phyloP scores from a whole-genome alignment of 2,888 invertebrate genomes.

The Brachyopa scutellaris region DNA sequence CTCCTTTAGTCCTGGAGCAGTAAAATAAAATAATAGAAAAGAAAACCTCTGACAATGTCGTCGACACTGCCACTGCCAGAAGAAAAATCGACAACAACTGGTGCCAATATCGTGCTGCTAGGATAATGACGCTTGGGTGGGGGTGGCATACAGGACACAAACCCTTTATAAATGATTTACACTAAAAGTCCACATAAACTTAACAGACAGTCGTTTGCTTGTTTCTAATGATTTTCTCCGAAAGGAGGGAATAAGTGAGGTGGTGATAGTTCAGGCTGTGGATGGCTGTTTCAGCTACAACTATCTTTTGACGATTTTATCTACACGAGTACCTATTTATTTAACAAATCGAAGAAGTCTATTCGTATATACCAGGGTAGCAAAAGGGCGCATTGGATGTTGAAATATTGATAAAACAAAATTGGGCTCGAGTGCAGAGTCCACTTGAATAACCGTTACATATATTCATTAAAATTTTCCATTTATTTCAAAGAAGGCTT shows the following conservation, averaged over 20 bases:
- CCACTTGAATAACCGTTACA: too few species aligned
- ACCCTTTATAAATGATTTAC: conserved; percentile 67
- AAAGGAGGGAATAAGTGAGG: neutral
- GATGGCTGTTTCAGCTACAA: too few species aligned
- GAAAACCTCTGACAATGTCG: conserved; percentile 61
- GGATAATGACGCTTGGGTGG: conserved; percentile 53
- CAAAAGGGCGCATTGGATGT: too few species aligned
- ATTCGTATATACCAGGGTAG: too few species aligned
- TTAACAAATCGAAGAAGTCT: too few species aligned
- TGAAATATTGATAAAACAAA: too few species aligned
- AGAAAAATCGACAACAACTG: conserved; percentile 71
- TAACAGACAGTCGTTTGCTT: conserved; percentile 50
- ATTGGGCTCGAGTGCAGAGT: too few species aligned
- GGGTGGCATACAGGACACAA: conserved; percentile 31
- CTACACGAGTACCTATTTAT: too few species aligned
- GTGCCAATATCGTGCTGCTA: conserved; percentile 68
- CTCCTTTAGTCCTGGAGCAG: conserved; percentile 28
- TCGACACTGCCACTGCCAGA: conserved; percentile 47
- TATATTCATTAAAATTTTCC: too few species aligned
- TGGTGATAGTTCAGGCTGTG: too few species aligned
- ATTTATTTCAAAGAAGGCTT: too few species aligned
- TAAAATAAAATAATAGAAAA: conserved; percentile 7
- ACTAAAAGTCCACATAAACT: conserved; percentile 67
- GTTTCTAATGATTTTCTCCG: neutral
- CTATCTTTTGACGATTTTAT: too few species aligned